Evolutionary conservation across 1,140 invertebrate genomes (phyloP).

Genomic region (Ganaspis sp.): DNA sequence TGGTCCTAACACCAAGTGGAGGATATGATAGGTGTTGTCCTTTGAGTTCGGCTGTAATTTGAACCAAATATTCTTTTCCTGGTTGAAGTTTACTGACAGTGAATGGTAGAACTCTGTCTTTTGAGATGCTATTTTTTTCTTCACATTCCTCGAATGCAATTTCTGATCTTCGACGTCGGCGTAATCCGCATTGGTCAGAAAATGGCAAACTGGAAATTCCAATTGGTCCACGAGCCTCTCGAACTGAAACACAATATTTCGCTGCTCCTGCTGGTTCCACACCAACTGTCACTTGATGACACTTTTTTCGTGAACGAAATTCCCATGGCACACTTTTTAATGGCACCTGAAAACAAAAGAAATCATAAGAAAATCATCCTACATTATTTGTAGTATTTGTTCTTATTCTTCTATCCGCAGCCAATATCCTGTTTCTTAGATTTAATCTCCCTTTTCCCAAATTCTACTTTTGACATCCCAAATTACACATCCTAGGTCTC

Average conservation of each 20-base stretch:
- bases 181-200: constrained; percentile 64
- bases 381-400: too few species aligned
- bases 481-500: too few species aligned
- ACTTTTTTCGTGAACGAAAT: constrained; percentile 64
- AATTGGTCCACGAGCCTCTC: constrained; percentile 57
- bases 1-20: constrained; percentile 52
- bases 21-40: constrained; percentile 67
- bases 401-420: too few species aligned
- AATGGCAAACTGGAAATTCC: constrained; percentile 54
- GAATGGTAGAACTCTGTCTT: constrained; percentile 61
- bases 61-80: constrained; percentile 64
- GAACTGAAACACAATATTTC: constrained; percentile 67
- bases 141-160: constrained; percentile 64
- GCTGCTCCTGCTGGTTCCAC: constrained; percentile 66
- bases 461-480: too few species aligned
- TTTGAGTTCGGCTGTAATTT: constrained; percentile 65
- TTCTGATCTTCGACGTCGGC: constrained; percentile 65
- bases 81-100: constrained; percentile 64
- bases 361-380: not conserved
- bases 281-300: constrained; percentile 66
- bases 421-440: too few species aligned
- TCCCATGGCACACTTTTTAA: constrained; percentile 64
- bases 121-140: constrained; percentile 59
- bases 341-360: constrained; percentile 56
- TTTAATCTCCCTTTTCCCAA: too few species aligned